Evolutionary conservation across 2,888 invertebrate genomes (phyloP).

Genomic region (Yponomeuta malinellus): DNA sequence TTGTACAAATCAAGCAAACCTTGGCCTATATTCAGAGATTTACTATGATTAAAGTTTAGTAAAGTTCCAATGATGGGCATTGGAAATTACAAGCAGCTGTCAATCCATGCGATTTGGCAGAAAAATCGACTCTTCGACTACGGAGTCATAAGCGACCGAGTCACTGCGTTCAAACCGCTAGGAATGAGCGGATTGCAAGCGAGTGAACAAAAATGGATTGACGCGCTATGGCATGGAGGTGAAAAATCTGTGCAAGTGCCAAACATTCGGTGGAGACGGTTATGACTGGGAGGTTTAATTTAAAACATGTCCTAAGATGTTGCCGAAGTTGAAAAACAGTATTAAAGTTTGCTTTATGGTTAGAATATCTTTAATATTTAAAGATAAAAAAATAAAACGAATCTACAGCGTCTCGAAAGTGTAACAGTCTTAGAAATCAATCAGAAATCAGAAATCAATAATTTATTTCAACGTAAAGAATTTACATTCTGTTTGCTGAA

Average conservation of each 20-base stretch:
- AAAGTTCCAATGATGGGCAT: neutral
- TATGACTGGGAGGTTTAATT: neutral
- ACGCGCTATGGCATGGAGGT: neutral
- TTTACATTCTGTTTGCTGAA: no score
- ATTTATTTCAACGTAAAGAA: no score
- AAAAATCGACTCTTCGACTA: constrained; percentile 20
- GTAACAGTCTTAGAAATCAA: no score
- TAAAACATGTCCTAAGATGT: neutral
- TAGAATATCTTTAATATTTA: no score
- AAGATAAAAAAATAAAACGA: no score
- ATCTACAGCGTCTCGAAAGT: no score
- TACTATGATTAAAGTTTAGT: no score
- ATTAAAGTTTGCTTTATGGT: no score
- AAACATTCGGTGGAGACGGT: neutral
- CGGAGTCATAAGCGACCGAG: constrained; percentile 23
- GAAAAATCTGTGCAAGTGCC: neutral
- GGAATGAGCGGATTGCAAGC: constrained; percentile 15
- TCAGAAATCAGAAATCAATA: no score
- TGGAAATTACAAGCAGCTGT: neutral
- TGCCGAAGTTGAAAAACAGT: no score
- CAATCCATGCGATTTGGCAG: neutral
- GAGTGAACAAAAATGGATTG: constrained; percentile 21
- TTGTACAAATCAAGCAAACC: no score
- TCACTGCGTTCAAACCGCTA: neutral
- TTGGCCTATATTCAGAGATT: no score